Conservation (phyloP, 2,113 vertebrate genomes). For the Pituophis catenifer region DNA sequence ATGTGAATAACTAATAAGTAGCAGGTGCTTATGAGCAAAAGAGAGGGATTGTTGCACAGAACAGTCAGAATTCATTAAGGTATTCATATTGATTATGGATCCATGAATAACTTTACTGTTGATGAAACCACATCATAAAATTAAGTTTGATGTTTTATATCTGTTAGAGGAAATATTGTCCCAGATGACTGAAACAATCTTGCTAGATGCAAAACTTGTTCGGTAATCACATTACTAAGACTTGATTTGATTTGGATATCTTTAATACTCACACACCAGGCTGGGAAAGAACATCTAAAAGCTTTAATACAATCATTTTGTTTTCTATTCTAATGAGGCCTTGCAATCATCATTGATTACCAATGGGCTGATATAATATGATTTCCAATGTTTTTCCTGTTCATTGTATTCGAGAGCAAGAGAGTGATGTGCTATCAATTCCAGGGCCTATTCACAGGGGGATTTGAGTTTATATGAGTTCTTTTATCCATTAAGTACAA, state of each 20-base stretch:
- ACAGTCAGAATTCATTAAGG: not conserved
- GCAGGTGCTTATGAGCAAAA: not conserved
- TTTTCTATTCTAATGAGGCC: not conserved
- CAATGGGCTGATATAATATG: not conserved
- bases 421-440: not conserved
- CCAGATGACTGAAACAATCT: not conserved
- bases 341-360: not conserved
- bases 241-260: not conserved
- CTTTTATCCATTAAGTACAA: not conserved
- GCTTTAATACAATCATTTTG: not conserved
- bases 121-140: not conserved
- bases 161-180: conserved; percentile 4
- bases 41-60: conserved; percentile 2
- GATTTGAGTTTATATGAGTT: not conserved
- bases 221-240: not conserved
- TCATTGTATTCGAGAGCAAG: not conserved
- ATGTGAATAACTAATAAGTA: not conserved
- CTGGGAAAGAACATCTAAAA: not conserved
- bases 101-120: not conserved
- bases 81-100: not conserved
- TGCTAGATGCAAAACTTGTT: not conserved
- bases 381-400: not conserved
- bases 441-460: not conserved
- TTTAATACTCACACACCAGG: not conserved
- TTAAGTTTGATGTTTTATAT: not conserved